phyloP scores from a whole-genome alignment of 2,797 vertebrate species.

The Echiichthys vipera region DNA sequence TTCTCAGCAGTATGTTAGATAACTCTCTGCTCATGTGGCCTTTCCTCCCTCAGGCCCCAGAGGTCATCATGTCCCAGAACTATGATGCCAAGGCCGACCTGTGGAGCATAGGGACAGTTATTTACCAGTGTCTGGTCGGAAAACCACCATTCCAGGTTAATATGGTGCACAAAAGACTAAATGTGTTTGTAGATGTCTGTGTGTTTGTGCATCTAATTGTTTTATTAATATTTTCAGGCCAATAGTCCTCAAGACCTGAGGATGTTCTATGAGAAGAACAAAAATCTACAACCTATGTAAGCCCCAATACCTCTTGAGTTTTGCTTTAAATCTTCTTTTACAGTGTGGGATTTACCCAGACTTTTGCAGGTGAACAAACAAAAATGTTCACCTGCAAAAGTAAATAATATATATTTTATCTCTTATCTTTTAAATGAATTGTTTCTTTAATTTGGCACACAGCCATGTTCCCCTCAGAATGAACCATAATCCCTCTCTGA shows the following conservation, averaged over 20 bases:
- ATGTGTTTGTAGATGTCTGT: neutral
- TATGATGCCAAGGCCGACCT: conserved; percentile 97
- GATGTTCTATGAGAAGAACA: conserved; percentile 98
- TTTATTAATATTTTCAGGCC: conserved; percentile 81
- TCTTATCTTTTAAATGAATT: too few relatives aligned
- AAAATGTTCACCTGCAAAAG: too few relatives aligned
- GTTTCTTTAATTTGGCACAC: too few relatives aligned
- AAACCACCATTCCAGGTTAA: conserved; percentile 97
- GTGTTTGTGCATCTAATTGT: neutral
- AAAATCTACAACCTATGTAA: conserved; percentile 93
- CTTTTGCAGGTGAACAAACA: too few relatives aligned
- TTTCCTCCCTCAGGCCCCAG: conserved; percentile 88
- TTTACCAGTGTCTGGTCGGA: conserved; percentile 98
- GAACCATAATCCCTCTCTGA: too few relatives aligned
- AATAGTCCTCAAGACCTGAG: conserved; percentile 97
- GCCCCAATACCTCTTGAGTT: conserved; percentile 38
- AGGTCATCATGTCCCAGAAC: conserved; percentile 99
- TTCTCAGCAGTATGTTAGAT: conserved; percentile 4
- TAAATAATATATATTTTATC: too few relatives aligned
- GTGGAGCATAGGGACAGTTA: conserved; percentile 97
- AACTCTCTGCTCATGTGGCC: conserved; percentile 3
- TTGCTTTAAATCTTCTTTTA: neutral
- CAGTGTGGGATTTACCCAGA: neutral
- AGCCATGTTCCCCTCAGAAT: too few relatives aligned
- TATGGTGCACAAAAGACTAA: neutral